Conservation (phyloP, 2,113 vertebrate species). For the Myocastor coypus region DNA sequence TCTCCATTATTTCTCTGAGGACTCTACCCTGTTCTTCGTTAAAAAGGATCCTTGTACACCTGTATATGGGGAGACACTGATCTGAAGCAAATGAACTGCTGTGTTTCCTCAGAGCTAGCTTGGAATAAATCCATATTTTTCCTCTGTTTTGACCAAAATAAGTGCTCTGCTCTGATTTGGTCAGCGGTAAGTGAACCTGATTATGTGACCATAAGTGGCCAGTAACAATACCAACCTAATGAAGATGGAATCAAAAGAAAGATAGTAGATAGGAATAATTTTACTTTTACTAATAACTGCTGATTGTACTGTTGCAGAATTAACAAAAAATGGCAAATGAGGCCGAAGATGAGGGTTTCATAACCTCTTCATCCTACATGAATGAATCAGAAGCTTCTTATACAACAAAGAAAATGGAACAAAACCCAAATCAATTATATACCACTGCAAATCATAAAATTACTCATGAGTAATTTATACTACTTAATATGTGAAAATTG, state of each 20-base stretch:
- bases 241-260: not conserved
- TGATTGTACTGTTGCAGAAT: constrained; percentile 14
- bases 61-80: not conserved
- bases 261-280: not conserved
- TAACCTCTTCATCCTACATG: not conserved
- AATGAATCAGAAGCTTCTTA: constrained; percentile 33
- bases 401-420: constrained; percentile 5
- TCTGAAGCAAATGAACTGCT: not conserved
- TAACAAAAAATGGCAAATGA: constrained; percentile 45
- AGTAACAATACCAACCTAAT: not conserved
- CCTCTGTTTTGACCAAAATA: not conserved
- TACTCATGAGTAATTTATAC: constrained; percentile 11
- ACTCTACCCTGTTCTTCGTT: not conserved
- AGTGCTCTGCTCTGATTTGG: not conserved
- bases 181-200: not conserved
- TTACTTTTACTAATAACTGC: constrained; percentile 6
- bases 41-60: not conserved
- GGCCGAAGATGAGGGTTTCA: not conserved
- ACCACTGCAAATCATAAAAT: not conserved
- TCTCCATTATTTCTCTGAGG: not conserved
- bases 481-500: constrained; percentile 36
- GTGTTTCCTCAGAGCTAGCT: not conserved
- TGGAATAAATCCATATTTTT: not conserved
- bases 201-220: not conserved
- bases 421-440: constrained; percentile 1